Evolutionary conservation across 2,797 vertebrate genomes (phyloP), one percentile per base, ranked within the genome.

Genomic region (Diplodus puntazzo): DNA sequence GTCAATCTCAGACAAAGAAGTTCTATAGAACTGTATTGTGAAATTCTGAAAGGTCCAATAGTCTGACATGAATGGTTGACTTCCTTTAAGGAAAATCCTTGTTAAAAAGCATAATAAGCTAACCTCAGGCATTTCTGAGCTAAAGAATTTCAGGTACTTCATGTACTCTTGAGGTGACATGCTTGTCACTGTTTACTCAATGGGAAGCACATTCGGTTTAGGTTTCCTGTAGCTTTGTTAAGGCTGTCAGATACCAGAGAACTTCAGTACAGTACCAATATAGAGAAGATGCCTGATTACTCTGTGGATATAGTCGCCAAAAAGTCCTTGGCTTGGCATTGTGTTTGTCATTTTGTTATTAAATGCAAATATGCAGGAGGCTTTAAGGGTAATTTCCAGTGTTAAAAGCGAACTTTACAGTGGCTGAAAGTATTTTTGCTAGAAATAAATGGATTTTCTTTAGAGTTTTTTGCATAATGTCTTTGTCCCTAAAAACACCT

Each of bases 371-470:
- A 39, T 10, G 34, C 9, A 39, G 10, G 58, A 64, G 69, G 59
- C 45, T 53, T 77, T 59, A 45, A 42, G 18, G 34, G 30, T 67
- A 16, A 80, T 77, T 77, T 55, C 1, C 14, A 50, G n/a, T 82
- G 74, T 75, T 53, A 3, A 27, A 43, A 54, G 27, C 11, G n/a
- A 53, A 45, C 3, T 7, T 50, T 69, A 39, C 39, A 39, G 10
- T 39, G 39, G 39, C 39, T 17, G 39, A 39, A 39, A 11, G 39
- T 39, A 39, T 43, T 18, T 79, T 60, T 63, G 20, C 13, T 11
- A 20, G 60, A 14, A 78, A 69, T 78, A 55, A 63, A 73, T 74
- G 18, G 2, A 55, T 55, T 46, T 54, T 4, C 5, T 20, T 20
- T 5, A 0, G 42, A 68, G 46, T 16, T 69, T 43, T 45, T 30